Conservation (phyloP, 2,113 vertebrate species). For the Larimichthys polyactis region DNA sequence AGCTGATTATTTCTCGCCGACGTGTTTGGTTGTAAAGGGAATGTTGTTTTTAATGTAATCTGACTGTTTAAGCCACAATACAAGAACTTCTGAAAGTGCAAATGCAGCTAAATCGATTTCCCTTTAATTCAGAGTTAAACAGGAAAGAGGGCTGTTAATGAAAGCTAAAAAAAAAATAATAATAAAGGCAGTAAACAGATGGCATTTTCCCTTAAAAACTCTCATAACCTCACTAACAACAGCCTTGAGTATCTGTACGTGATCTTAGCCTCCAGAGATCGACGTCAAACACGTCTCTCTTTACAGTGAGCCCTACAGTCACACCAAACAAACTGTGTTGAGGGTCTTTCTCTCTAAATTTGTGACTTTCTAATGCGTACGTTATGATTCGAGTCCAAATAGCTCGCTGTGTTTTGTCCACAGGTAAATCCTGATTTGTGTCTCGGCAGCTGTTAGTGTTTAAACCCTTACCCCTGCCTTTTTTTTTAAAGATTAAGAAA, state of each 20-base stretch:
- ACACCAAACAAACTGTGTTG: neutral
- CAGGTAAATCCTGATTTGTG: constrained; percentile 44
- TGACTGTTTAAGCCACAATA: constrained; percentile 34
- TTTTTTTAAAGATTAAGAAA: constrained; percentile 7
- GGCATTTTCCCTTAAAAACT: constrained; percentile 10
- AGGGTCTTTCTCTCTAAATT: neutral
- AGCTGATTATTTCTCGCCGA: neutral
- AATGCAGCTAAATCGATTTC: constrained; percentile 56
- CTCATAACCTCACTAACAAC: neutral
- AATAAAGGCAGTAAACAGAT: constrained; percentile 37
- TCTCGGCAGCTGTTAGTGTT: constrained; percentile 15
- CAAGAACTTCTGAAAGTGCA: constrained; percentile 68
- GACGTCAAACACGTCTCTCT: neutral
- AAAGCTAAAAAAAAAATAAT: constrained; percentile 7
- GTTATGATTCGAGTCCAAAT: neutral
- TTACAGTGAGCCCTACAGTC: neutral
- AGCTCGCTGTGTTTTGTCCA: constrained; percentile 51
- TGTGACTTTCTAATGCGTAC: neutral
- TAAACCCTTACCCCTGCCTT: neutral
- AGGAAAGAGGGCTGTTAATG: neutral
- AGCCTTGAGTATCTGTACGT: neutral
- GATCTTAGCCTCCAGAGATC: neutral
- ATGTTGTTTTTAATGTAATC: constrained; percentile 50
- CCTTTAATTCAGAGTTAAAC: constrained; percentile 8
- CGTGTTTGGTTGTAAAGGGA: constrained; percentile 60